Conservation (phyloP, 2,113 vertebrate genomes). For the Archilochus colubris region DNA sequence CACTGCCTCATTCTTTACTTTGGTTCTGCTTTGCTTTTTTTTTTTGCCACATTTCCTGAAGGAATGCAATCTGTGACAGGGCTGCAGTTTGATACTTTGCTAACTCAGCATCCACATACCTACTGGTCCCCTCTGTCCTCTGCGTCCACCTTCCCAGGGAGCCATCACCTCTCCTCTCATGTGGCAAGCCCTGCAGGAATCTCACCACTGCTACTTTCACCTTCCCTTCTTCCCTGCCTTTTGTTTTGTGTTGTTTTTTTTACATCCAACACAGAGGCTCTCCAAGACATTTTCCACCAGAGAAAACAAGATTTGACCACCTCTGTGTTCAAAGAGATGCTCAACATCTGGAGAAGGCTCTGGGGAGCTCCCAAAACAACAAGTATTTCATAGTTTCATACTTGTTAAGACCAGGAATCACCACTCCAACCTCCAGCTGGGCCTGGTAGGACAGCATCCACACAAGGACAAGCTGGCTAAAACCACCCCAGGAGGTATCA, state of each 20-base stretch:
- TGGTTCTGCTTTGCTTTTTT: neutral
- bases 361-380: neutral
- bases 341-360: neutral
- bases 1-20: neutral
- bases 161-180: neutral
- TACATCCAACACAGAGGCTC: neutral
- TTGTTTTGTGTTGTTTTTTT: too few relatives aligned
- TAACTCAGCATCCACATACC: neutral
- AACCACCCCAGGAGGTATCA: neutral
- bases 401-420: neutral
- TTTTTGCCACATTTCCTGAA: neutral
- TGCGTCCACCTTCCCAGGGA: neutral
- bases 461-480: neutral
- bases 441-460: neutral
- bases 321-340: neutral
- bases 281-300: neutral
- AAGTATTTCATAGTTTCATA: neutral
- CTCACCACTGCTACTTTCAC: neutral
- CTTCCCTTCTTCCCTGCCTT: neutral
- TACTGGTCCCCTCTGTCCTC: neutral
- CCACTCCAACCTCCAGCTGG: neutral
- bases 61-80: neutral
- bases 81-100: neutral
- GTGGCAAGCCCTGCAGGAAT: neutral
- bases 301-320: neutral